Base-by-base conservation (phyloP, 2,888 invertebrate genomes). In the Diabrotica balteata region DNA sequence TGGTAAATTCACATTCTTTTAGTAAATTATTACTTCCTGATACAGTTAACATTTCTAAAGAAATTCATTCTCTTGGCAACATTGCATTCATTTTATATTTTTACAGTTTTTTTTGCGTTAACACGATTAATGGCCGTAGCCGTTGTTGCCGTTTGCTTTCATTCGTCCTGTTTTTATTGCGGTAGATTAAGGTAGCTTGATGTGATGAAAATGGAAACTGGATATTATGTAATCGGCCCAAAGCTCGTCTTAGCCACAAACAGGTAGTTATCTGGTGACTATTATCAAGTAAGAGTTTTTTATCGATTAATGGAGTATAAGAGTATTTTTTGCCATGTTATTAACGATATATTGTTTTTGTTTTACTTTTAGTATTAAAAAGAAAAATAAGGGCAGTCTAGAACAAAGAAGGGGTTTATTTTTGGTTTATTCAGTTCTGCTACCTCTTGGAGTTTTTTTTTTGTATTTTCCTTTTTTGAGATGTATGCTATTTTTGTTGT, bases 181-280 rank as follows among this genome's bases (percentile, higher is more conserved):
- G 68, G 71, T 69, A 71, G 68, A 71, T 71, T 68, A 69, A 67
- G 71, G 59, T 53, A 42, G 66, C 32, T 32, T 32, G 32, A 32
- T 32, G 32, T 32, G 22, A 55, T 55, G 46, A 67, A 64, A 68
- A 66, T 54, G 66, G 66, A 63, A 60, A 49, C 58, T 22, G 22
- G 46, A 58, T 58, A 32, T 59, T 59, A 59, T 22, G 50, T 59
- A 59, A 59, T 43, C 42, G 32, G 50, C 32, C 43, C 54, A n/a
- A 9, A 7, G n/a, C n/a, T 32, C 50, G 50, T 17, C 50, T 50
- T n/a, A 17, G 10, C 59, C 32, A 42, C 10, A 17, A 59, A 59
- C 59, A 59, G 49, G 59, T 59, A 47, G 59, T 42, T 59, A 44
- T 32, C 9, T 17, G 9, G 8, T 7, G 59, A 32, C 32, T 32